phyloP scores from a whole-genome alignment of 2,888 invertebrate species.

The Aspidiotus destructor region DNA sequence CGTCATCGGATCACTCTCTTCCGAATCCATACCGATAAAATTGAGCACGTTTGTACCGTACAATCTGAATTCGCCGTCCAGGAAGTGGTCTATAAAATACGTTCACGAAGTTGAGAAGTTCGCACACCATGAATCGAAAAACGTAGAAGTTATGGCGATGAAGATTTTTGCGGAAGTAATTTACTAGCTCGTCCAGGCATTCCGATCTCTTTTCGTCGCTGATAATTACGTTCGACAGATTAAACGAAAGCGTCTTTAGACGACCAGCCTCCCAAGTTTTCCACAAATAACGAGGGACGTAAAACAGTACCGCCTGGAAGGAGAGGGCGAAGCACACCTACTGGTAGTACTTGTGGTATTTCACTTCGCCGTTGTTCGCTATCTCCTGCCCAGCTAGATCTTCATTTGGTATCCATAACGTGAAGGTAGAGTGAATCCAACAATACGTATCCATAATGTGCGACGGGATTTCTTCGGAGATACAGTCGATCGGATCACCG shows the following conservation, averaged over 20 bases:
- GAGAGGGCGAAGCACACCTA: constrained; percentile 82
- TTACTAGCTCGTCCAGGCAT: constrained; percentile 70
- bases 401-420: constrained; percentile 69
- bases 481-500: constrained; percentile 79
- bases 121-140: constrained; percentile 61
- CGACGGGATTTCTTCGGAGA: constrained; percentile 79
- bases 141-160: constrained; percentile 75
- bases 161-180: constrained; percentile 55
- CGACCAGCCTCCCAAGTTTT: constrained; percentile 74
- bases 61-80: constrained; percentile 61
- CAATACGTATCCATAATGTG: constrained; percentile 89
- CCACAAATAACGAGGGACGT: constrained; percentile 74
- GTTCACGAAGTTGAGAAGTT: constrained; percentile 65
- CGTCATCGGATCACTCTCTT: constrained; percentile 75
- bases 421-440: constrained; percentile 78
- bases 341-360: constrained; percentile 90
- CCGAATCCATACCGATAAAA: constrained; percentile 66
- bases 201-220: constrained; percentile 52
- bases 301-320: constrained; percentile 71
- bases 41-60: constrained; percentile 59
- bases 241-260: constrained; percentile 62
- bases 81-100: constrained; percentile 65
- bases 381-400: constrained; percentile 64
- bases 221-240: constrained; percentile 66
- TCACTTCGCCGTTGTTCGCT: not conserved